phyloP scores from a whole-genome alignment of 2,888 invertebrate genomes.

The Melinaea menophilus region DNA sequence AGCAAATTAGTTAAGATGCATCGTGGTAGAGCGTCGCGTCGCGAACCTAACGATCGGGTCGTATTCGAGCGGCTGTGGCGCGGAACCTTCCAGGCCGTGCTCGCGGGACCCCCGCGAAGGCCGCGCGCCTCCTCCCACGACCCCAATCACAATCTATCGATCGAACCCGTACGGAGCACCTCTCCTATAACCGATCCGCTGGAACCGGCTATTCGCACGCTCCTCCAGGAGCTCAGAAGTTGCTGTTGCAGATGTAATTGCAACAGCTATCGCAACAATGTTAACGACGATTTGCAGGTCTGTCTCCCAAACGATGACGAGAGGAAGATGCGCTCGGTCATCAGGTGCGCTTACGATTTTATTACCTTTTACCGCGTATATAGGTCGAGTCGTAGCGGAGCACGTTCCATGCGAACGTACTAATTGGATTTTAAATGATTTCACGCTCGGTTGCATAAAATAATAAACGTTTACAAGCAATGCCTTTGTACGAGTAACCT shows the following conservation, averaged over 20 bases:
- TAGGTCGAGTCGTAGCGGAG: slow-evolving; percentile 41
- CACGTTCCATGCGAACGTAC: slow-evolving; percentile 18
- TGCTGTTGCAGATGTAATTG: slow-evolving; percentile 73
- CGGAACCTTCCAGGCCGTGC: slow-evolving; percentile 78
- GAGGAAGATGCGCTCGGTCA: slow-evolving; percentile 81
- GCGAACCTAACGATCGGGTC: slow-evolving; percentile 77
- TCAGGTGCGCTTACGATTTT: slow-evolving; percentile 75
- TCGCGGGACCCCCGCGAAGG: slow-evolving; percentile 61
- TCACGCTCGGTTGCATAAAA: slow-evolving; percentile 39
- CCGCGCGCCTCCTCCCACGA: slow-evolving; percentile 64
- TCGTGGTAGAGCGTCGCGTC: slow-evolving; percentile 69
- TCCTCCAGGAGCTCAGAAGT: slow-evolving; percentile 59
- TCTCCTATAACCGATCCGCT: slow-evolving; percentile 63
- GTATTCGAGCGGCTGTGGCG: slow-evolving; percentile 86
- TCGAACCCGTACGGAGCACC: slow-evolving; percentile 40
- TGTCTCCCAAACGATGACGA: slow-evolving; percentile 72
- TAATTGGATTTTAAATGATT: slow-evolving; percentile 44
- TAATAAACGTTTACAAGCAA: slow-evolving; percentile 34
- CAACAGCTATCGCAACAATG: slow-evolving; percentile 51
- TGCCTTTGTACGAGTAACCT: slow-evolving; percentile 12
- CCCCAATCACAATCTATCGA: slow-evolving; percentile 45
- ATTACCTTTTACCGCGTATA: slow-evolving; percentile 45
- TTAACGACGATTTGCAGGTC: slow-evolving; percentile 75
- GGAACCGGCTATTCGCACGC: slow-evolving; percentile 64
- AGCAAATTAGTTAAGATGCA: slow-evolving; percentile 57